These are phyloP conservation scores for Lagorchestes hirsutus DNA, from an alignment of 2,797 vertebrate species.

Conservation along the genomic window DNA sequence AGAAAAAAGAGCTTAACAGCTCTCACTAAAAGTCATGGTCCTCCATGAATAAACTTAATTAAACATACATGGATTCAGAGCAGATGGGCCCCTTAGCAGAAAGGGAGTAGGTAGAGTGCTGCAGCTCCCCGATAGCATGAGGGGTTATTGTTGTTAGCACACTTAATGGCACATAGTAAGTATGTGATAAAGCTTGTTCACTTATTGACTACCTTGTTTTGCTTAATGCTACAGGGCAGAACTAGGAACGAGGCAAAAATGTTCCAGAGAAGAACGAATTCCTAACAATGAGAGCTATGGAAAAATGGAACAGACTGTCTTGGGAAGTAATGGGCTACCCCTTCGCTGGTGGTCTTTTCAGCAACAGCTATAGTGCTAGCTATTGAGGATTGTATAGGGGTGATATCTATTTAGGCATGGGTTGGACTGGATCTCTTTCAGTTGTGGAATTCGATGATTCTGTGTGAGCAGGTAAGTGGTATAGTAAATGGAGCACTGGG, in stretches of 20 bases:
- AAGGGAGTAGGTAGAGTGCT: neutral
- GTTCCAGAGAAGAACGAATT: neutral
- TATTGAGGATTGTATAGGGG: neutral
- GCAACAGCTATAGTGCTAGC: neutral
- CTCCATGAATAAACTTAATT: neutral
- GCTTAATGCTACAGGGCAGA: neutral
- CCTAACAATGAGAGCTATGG: neutral
- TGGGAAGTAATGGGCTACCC: neutral
- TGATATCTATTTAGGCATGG: neutral
- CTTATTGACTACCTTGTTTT: neutral
- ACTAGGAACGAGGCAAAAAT: neutral
- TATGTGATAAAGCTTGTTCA: neutral
- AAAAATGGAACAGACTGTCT: neutral
- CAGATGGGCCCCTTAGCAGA: neutral
- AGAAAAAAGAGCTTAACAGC: neutral
- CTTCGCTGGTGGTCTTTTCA: neutral
- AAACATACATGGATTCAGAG: neutral
- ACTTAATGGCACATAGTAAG: neutral
- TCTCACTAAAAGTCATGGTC: neutral
- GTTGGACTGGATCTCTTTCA: neutral
- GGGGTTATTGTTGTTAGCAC: neutral
- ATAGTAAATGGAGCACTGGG: neutral
- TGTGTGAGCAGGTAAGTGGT: neutral
- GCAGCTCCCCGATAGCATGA: neutral
- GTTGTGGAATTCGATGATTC: neutral